Evolutionary conservation across 2,797 vertebrate species (phyloP).

Genomic region (Periparus ater): DNA sequence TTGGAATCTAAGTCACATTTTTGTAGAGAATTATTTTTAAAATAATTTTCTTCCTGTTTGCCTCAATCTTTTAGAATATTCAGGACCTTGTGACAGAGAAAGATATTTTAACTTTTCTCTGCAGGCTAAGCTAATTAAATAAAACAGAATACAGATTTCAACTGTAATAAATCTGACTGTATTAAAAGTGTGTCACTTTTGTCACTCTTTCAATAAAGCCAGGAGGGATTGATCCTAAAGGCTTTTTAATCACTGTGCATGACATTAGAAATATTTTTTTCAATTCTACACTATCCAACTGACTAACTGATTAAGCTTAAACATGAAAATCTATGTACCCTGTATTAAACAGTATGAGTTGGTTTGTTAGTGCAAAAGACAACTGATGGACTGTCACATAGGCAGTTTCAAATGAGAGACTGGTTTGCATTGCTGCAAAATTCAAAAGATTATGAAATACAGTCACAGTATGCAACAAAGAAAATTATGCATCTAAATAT

Average conservation of each 20-base stretch:
- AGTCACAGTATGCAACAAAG: background rate
- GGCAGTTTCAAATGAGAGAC: background rate
- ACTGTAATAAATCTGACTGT: conserved; percentile 61
- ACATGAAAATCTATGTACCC: conserved; percentile 35
- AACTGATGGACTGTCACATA: conserved; percentile 20
- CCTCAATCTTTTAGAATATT: background rate
- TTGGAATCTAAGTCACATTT: background rate
- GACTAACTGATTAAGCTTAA: conserved; percentile 13
- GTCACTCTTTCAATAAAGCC: conserved; percentile 57
- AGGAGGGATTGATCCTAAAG: conserved; percentile 54
- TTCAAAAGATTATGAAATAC: background rate
- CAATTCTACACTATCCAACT: background rate
- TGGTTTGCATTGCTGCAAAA: conserved; percentile 19
- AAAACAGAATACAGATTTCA: conserved; percentile 63
- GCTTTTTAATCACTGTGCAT: conserved; percentile 51
- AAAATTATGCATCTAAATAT: background rate
- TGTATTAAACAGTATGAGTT: conserved; percentile 5
- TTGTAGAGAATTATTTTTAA: background rate
- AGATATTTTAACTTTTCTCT: conserved; percentile 57
- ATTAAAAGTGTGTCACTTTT: conserved; percentile 59
- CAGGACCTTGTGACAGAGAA: conserved; percentile 32
- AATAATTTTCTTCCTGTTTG: conserved; percentile 10
- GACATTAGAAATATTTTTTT: conserved; percentile 61
- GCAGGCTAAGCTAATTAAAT: conserved; percentile 68
- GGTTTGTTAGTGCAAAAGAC: conserved; percentile 24